Evolutionary conservation across 2,113 vertebrate genomes (phyloP).

Genomic region (Blennius ocellaris): DNA sequence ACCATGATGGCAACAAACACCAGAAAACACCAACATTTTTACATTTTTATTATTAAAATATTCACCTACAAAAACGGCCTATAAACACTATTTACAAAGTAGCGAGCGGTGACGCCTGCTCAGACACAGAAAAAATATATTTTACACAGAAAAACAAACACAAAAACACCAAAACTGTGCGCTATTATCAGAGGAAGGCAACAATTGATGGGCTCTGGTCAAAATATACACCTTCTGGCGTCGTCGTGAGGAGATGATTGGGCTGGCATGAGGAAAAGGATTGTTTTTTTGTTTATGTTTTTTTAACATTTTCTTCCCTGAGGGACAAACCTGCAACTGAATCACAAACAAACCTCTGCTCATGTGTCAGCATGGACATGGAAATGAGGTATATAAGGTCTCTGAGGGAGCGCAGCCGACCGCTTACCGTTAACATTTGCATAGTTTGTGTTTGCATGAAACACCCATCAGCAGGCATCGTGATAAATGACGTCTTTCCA

Average conservation of each 20-base stretch:
- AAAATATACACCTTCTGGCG: slow-evolving; percentile 36
- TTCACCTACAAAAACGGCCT: slow-evolving; percentile 86
- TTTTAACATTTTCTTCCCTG: slow-evolving; percentile 73
- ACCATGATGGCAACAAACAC: slow-evolving; percentile 3
- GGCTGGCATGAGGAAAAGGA: too few species aligned
- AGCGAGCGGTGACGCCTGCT: slow-evolving; percentile 73
- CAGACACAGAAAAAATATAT: slow-evolving; percentile 66
- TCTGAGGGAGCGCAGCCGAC: slow-evolving; percentile 38
- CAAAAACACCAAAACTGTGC: slow-evolving; percentile 42
- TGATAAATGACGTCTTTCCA: slow-evolving; percentile 24
- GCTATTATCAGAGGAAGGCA: slow-evolving; percentile 53
- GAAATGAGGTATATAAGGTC: slow-evolving; percentile 78
- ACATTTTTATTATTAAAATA: slow-evolving; percentile 89
- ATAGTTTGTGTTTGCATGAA: slow-evolving; percentile 22
- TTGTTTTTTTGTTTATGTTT: too few species aligned
- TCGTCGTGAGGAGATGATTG: slow-evolving; percentile 29
- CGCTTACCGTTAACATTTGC: slow-evolving; percentile 39
- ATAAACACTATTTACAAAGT: slow-evolving; percentile 87
- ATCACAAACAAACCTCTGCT: slow-evolving; percentile 65
- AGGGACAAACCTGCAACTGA: slow-evolving; percentile 77
- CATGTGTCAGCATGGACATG: slow-evolving; percentile 71
- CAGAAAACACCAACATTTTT: slow-evolving; percentile 59
- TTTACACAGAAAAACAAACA: slow-evolving; percentile 58
- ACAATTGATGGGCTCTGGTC: slow-evolving; percentile 37
- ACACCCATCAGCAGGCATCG: slow-evolving; percentile 22